These are phyloP conservation scores for Parotia lawesii DNA, from an alignment of 2,113 vertebrate species.

Conservation along the genomic window DNA sequence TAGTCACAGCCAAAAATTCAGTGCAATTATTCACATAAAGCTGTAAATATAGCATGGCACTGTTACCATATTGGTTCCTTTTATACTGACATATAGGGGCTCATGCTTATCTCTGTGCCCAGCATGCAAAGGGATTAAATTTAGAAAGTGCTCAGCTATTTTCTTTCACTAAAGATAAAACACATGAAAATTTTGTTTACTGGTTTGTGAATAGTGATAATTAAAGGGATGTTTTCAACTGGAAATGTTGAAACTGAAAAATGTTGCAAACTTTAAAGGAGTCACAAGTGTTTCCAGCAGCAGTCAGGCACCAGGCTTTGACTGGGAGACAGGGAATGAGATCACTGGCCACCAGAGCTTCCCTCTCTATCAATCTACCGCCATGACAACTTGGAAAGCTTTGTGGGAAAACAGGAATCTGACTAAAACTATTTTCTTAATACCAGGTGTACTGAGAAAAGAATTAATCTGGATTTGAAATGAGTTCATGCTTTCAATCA, in stretches of 20 bases:
- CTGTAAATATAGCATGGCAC: not conserved
- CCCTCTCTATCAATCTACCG: not conserved
- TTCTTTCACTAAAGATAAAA: constrained; percentile 9
- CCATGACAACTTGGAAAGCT: not conserved
- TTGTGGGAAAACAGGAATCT: not conserved
- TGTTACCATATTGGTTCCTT: not conserved
- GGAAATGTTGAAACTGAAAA: not conserved
- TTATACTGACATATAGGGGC: not conserved
- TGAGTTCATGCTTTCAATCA: not conserved
- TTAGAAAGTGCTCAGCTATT: constrained; percentile 7
- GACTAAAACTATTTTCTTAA: not conserved
- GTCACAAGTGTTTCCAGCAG: not conserved
- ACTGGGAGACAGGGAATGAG: not conserved
- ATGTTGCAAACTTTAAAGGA: not conserved
- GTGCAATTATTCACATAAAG: not conserved
- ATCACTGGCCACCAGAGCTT: not conserved
- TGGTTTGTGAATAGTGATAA: constrained; percentile 5
- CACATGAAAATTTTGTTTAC: not conserved
- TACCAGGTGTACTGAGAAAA: not conserved
- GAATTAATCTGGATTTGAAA: not conserved
- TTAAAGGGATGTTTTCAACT: not conserved
- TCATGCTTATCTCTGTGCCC: constrained; percentile 14
- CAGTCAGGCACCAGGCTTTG: not conserved
- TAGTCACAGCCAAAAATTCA: not conserved
- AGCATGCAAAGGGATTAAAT: not conserved